Evolutionary conservation across 2,888 invertebrate species (phyloP), one percentile per base, ranked within the genome.

Genomic region (Troglohyphantes excavatus): DNA sequence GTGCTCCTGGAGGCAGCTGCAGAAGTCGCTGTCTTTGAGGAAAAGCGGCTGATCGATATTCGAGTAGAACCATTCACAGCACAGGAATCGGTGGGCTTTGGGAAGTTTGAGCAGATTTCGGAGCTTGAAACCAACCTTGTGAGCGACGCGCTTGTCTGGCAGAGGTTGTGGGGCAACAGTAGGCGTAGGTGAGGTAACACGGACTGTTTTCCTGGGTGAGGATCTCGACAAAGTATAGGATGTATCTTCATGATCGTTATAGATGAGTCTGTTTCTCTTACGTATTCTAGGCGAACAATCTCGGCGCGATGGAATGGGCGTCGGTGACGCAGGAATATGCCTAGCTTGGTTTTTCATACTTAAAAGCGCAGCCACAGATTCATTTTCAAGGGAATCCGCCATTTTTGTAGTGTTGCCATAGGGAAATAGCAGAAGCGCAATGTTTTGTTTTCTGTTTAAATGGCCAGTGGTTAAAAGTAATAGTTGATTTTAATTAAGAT

Each of bases 11-110:
- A 99, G 94, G 93, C 98, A 98, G 91, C 97, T 96, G 94, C 96
- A 96, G 93, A 99, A 99, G 94, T 99, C 99, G 94, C 99, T 99
- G 93, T 98, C 98, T 53, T 97, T 98, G 92, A 97, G 96, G 94
- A 99, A 99, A 53, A 99, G 94, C 46, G 97, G 96, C 93, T 95
- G 95, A 93, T 99, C 99, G 92, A 99, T 96, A 93, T 98, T 99
- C 92, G 99, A 99, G 94, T 99, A 99, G 94, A 99, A 99, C 96
- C 98, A 99, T 94, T 99, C 99, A 94, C 98, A 99, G 94, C 98
- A 99, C 9, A 99, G 99, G 98, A 99, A 99, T 94, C 98, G 98
- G 93, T 99, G 98, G 3, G 99, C 99, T 94, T 99, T 99, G 0
- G 99, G 99, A 91, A 99, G 94, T 94, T 99, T 99, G 3, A 99